phyloP scores from a whole-genome alignment of 2,113 vertebrate species.

The Caranx melampygus region DNA sequence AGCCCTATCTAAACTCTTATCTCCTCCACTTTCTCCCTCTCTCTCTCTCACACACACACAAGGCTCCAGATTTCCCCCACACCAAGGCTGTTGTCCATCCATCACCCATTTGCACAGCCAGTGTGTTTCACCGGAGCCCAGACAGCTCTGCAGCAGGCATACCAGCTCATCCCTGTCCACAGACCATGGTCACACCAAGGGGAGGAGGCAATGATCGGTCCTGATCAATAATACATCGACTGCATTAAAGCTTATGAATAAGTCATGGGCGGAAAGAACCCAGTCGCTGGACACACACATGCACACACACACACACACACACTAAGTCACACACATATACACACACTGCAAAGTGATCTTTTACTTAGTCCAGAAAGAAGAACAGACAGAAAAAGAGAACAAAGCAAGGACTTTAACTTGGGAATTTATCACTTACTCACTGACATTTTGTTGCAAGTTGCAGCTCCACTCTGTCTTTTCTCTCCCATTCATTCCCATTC shows the following conservation, averaged over 20 bases:
- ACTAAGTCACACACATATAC: slow-evolving; percentile 38
- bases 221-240: slow-evolving; percentile 82
- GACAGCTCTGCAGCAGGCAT: slow-evolving; percentile 17
- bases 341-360: slow-evolving; percentile 54
- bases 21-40: slow-evolving; percentile 13
- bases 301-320: slow-evolving; percentile 30
- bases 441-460: slow-evolving; percentile 64
- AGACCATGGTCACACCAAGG: slow-evolving; percentile 63
- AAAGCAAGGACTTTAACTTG: slow-evolving; percentile 61
- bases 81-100: slow-evolving; percentile 44
- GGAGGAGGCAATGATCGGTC: slow-evolving; percentile 71
- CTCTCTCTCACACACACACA: slow-evolving; percentile 8
- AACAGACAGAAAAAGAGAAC: slow-evolving; percentile 57
- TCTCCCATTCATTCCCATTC: slow-evolving; percentile 6
- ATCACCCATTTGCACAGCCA: slow-evolving; percentile 42
- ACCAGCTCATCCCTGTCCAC: slow-evolving; percentile 43
- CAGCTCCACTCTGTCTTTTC: slow-evolving; percentile 49
- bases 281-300: slow-evolving; percentile 24
- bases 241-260: slow-evolving; percentile 81
- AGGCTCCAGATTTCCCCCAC: slow-evolving; percentile 18
- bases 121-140: slow-evolving; percentile 12
- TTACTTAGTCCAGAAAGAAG: slow-evolving; percentile 56
- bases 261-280: slow-evolving; percentile 71
- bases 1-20: slow-evolving; percentile 37
- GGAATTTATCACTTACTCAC: slow-evolving; percentile 58